Base-by-base conservation (phyloP, 2,888 invertebrate species). In the Deilephila porcellus region DNA sequence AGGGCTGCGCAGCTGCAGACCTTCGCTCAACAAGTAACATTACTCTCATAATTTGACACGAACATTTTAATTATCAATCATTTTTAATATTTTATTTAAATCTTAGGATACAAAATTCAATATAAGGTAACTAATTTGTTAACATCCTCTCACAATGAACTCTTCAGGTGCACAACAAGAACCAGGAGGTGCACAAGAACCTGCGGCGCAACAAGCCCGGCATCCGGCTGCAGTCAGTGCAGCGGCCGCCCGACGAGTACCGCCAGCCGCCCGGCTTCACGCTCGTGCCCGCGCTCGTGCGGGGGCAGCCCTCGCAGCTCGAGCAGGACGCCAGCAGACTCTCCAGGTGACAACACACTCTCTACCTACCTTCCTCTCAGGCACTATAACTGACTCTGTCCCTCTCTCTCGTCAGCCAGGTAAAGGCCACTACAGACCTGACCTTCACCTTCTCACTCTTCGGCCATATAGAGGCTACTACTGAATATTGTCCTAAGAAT, bases 141-240 rank as follows among this genome's bases (percentile, higher is more conserved):
- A 25, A 25, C 25, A 25, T 1, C 25, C 25, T 25, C 25, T 25
- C 25, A 25, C 25, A 25, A 25, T 25, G 25, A 25, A 1, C 25
- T 25, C 25, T 25, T 25, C 85, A 96, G 96, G 95, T 96, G 14
- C 96, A 96, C 84, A 95, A 95, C 88, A 95, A 95, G 77, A 97
- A 96, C 83, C 96, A 96, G 86, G 96, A 96, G 71, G 90, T 96
- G 4, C 96, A 97, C 86, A 96, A 96, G 83, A 95, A 96, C 83
- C 90, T 96, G 53, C 93, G 96, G 0, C 94, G 95, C 25, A 96
- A 96, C 84, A 96, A 96, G 85, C 95, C 95, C 0, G 96, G 96
- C 0, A 90, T 96, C 17, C 88, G 94, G 17, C 81, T 96, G 71
- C 90, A 92, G 73, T 95, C 96, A 60, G 91, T 96, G 25, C 92